These are phyloP conservation scores for Lepidurus arcticus DNA, from an alignment of 1,140 invertebrate species.

Conservation along the genomic window DNA sequence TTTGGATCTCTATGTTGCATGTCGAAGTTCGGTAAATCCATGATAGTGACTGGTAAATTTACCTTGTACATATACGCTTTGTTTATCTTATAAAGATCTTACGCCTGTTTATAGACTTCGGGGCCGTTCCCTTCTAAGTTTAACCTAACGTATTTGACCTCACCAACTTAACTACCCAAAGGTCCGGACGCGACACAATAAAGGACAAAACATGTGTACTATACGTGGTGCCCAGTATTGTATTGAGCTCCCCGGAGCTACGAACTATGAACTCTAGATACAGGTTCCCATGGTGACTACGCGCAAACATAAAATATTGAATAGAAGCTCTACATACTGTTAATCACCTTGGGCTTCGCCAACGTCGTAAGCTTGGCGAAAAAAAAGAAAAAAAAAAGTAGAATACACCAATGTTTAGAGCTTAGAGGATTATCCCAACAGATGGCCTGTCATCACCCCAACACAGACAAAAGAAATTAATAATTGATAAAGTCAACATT, in stretches of 20 bases:
- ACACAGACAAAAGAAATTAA: no score
- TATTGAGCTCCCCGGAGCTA: background rate
- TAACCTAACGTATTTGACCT: background rate
- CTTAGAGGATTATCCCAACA: no score
- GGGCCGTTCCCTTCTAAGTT: background rate
- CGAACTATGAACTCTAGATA: background rate
- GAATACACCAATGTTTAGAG: no score
- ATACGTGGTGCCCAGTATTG: background rate
- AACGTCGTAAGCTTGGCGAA: no score
- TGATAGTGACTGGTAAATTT: background rate
- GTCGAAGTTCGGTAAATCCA: constrained; percentile 40
- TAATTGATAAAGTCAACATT: no score
- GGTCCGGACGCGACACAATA: background rate
- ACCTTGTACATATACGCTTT: background rate
- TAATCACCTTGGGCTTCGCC: no score
- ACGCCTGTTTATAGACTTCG: background rate
- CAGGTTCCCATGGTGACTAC: constrained; percentile 9
- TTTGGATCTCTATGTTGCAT: constrained; percentile 64
- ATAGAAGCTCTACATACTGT: no score
- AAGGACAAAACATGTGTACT: background rate
- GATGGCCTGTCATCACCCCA: no score
- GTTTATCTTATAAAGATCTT: background rate
- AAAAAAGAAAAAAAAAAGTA: no score
- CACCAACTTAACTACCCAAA: no score
- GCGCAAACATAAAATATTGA: background rate